phyloP scores from a whole-genome alignment of 2,113 vertebrate genomes.

The Oncorhynchus mykiss region DNA sequence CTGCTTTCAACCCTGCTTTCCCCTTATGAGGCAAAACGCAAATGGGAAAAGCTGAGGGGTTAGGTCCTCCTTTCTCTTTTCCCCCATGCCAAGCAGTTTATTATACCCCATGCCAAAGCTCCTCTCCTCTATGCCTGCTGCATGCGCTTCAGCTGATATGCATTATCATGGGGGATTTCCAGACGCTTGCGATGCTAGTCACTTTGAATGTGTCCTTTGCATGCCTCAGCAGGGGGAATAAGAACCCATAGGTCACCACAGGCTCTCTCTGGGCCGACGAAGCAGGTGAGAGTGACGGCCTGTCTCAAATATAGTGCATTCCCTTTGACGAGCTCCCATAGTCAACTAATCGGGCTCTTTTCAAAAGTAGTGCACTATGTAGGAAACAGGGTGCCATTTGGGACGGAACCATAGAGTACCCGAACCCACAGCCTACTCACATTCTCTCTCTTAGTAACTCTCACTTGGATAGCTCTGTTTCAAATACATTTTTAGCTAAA shows the following conservation, averaged over 20 bases:
- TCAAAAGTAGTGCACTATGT: too few relatives aligned
- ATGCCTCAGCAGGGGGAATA: conserved; percentile 49
- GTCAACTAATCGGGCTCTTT: too few relatives aligned
- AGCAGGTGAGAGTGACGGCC: conserved; percentile 39
- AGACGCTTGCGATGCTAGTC: conserved; percentile 52
- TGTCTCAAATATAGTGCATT: conserved; percentile 39
- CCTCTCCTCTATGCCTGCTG: conserved; percentile 45
- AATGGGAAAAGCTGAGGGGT: conserved; percentile 42
- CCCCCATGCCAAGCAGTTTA: conserved; percentile 54
- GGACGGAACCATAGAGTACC: too few relatives aligned
- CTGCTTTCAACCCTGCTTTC: conserved; percentile 43
- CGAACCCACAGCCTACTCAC: too few relatives aligned
- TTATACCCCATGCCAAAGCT: conserved; percentile 22
- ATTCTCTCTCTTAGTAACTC: too few relatives aligned
- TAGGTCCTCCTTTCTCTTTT: conserved; percentile 45
- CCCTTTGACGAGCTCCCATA: neutral
- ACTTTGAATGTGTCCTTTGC: conserved; percentile 71
- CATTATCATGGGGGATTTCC: conserved; percentile 48
- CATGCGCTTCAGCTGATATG: conserved; percentile 57
- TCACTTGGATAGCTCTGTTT: neutral
- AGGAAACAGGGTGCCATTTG: too few relatives aligned
- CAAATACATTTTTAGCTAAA: neutral
- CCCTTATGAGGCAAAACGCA: conserved; percentile 64
- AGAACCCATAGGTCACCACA: conserved; percentile 37
- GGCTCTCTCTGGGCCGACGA: conserved; percentile 40